Percentiles rank a stretch among this genome's conserved stretches.
phyloP scores from a whole-genome alignment of 2,797 vertebrate species.

The Manis pentadactyla region DNA sequence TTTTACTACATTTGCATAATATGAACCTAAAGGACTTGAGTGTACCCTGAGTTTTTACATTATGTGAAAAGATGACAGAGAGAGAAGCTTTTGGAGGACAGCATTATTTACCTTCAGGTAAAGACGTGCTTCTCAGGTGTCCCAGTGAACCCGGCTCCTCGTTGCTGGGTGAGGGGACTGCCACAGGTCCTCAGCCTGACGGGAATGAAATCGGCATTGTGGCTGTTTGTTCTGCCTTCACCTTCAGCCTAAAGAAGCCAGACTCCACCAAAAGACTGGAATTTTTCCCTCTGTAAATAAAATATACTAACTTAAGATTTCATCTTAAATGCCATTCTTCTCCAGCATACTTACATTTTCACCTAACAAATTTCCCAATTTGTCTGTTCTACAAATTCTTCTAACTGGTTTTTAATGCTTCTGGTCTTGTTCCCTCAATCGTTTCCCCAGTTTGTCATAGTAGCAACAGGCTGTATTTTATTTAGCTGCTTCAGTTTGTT shows the following conservation, averaged over 20 bases:
- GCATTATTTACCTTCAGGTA: neutral
- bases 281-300: neutral
- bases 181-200: rapidly evolving
- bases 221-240: neutral
- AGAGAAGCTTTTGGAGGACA: neutral
- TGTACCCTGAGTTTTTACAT: neutral
- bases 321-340: neutral
- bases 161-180: no score
- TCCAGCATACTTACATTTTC: neutral
- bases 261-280: neutral
- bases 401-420: neutral
- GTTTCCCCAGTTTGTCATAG: neutral
- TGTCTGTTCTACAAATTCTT: neutral
- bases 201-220: rapidly evolving
- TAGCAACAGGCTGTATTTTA: neutral
- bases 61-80: neutral
- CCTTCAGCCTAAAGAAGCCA: neutral
- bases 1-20: neutral
- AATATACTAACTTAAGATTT: neutral
- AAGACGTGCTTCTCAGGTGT: neutral
- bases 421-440: neutral
- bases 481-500: neutral
- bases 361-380: neutral
- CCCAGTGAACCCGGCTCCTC: neutral
- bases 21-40: neutral